phyloP scores from a whole-genome alignment of 2,113 vertebrate species.

The Cynocephalus volans region DNA sequence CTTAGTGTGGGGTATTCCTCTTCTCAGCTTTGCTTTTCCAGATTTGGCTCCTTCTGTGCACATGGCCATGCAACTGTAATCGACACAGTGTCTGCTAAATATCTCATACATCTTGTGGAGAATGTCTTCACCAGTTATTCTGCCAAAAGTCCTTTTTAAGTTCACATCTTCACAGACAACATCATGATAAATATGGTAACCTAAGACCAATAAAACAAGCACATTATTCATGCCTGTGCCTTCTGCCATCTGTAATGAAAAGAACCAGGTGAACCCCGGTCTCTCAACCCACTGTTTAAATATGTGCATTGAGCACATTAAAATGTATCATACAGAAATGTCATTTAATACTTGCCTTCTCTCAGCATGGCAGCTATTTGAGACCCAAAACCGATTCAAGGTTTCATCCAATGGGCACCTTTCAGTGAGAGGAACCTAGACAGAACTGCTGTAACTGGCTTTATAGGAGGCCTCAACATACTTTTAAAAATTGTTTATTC shows the following conservation, averaged over 20 bases:
- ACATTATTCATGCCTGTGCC: neutral
- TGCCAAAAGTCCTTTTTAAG: conserved; percentile 48
- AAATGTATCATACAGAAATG: neutral
- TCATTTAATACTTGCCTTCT: neutral
- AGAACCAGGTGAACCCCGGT: neutral
- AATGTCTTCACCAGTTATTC: conserved; percentile 37
- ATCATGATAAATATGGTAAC: neutral
- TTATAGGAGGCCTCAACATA: neutral
- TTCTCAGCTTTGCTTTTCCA: neutral
- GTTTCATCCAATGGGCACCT: neutral
- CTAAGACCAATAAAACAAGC: neutral
- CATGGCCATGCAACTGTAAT: neutral
- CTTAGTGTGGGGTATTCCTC: neutral
- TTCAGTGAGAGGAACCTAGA: neutral
- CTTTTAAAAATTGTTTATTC: neutral
- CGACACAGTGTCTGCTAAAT: neutral
- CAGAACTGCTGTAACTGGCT: neutral
- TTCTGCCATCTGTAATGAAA: conserved; percentile 21
- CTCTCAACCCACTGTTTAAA: conserved; percentile 48
- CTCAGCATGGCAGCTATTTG: neutral
- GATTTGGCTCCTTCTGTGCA: neutral
- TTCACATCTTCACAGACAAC: neutral
- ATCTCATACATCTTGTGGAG: neutral
- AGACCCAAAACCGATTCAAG: neutral
- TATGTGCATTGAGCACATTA: neutral